Conservation (phyloP, 1,140 invertebrate species). For the Aricia agestis region DNA sequence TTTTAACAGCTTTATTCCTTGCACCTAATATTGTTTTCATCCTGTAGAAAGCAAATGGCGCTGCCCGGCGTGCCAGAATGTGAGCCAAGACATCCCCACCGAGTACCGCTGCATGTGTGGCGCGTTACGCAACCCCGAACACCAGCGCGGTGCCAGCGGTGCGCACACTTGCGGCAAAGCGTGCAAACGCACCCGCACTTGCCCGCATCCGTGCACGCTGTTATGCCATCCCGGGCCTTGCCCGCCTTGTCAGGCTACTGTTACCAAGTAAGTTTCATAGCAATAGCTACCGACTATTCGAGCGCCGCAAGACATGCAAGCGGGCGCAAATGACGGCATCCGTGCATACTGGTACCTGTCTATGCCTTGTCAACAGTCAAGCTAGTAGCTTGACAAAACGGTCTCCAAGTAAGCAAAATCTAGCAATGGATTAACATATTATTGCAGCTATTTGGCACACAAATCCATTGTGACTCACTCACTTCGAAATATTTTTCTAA, state of each 20-base stretch:
- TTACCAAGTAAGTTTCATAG: slow-evolving; percentile 38
- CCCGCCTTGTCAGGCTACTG: slow-evolving; percentile 83
- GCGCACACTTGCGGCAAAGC: slow-evolving; percentile 94
- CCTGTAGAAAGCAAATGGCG: slow-evolving; percentile 87
- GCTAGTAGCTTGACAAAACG: too few relatives aligned
- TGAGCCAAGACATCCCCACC: slow-evolving; percentile 80
- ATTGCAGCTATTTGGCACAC: too few relatives aligned
- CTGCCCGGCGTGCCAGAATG: slow-evolving; percentile 93
- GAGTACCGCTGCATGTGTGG: slow-evolving; percentile 92
- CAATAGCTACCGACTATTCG: neutral
- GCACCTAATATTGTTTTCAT: neutral
- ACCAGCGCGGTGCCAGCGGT: slow-evolving; percentile 81
- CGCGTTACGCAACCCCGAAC: slow-evolving; percentile 83
- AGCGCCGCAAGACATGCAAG: too few relatives aligned
- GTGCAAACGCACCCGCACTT: slow-evolving; percentile 83
- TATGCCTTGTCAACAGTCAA: too few relatives aligned
- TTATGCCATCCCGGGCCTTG: slow-evolving; percentile 95
- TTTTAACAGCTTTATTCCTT: too few relatives aligned
- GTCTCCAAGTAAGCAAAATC: too few relatives aligned
- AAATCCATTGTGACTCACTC: too few relatives aligned
- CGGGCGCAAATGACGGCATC: slow-evolving; percentile 83
- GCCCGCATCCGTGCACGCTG: slow-evolving; percentile 89
- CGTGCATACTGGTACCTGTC: too few relatives aligned
- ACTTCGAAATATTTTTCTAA: too few relatives aligned
- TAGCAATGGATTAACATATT: too few relatives aligned